Conservation (phyloP, 2,888 invertebrate species). For the Rhingia rostrata region DNA sequence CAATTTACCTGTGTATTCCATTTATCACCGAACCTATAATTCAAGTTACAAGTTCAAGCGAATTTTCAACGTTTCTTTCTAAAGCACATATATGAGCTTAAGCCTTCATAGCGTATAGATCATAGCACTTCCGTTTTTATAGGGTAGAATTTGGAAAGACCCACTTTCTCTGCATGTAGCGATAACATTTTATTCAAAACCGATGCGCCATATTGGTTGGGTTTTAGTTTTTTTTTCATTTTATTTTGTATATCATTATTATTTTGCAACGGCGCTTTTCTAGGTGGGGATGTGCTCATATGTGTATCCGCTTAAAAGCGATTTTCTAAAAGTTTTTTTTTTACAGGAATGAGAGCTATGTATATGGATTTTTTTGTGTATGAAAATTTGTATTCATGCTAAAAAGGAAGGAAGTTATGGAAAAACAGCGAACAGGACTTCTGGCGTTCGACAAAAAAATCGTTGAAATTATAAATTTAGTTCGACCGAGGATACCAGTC, state of each 20-base stretch:
- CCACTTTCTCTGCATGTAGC: slow-evolving; percentile 3
- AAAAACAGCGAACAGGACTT: slow-evolving; percentile 64
- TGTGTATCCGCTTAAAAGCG: slow-evolving; percentile 68
- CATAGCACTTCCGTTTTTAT: slow-evolving; percentile 3
- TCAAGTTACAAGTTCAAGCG: too few relatives aligned
- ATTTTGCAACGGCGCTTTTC: slow-evolving; percentile 36
- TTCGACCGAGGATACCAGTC: slow-evolving; percentile 46
- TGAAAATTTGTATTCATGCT: slow-evolving; percentile 56
- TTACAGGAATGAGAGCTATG: neutral
- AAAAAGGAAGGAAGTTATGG: slow-evolving; percentile 73
- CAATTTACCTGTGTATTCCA: too few relatives aligned
- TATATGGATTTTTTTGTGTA: slow-evolving; percentile 9
- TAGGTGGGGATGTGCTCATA: slow-evolving; percentile 62
- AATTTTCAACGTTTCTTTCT: too few relatives aligned
- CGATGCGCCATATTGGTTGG: slow-evolving; percentile 66
- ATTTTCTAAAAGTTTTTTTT: slow-evolving; percentile 40
- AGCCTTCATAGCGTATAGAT: neutral
- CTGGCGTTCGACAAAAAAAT: slow-evolving; percentile 34
- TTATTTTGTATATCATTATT: slow-evolving; percentile 13
- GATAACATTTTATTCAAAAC: slow-evolving; percentile 68
- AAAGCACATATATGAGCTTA: neutral
- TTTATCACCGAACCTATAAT: too few relatives aligned
- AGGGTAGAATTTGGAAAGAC: slow-evolving; percentile 4
- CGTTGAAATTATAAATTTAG: slow-evolving; percentile 63
- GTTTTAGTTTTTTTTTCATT: slow-evolving; percentile 58